Evolutionary conservation across 2,888 invertebrate species (phyloP).

Genomic region (Epinotia ramella): DNA sequence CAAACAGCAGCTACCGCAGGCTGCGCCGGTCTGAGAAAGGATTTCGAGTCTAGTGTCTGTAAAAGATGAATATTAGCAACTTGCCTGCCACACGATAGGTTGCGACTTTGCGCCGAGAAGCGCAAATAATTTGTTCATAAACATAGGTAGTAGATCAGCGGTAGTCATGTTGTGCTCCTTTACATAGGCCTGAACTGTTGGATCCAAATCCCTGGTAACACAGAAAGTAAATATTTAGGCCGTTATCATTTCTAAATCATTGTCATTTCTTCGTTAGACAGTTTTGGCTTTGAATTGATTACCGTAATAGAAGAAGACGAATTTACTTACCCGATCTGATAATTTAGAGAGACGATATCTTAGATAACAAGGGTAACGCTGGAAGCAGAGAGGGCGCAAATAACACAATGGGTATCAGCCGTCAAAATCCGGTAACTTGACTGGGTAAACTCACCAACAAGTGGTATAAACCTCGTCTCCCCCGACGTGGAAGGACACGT

Average conservation of each 20-base stretch:
- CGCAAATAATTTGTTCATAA: constrained; percentile 69
- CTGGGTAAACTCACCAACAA: constrained; percentile 88
- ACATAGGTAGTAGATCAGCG: constrained; percentile 62
- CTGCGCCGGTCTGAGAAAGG: too few relatives aligned
- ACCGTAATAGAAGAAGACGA: too few relatives aligned
- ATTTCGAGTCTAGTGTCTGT: not conserved
- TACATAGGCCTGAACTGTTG: constrained; percentile 65
- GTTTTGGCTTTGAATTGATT: too few relatives aligned
- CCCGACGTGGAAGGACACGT: constrained; percentile 94
- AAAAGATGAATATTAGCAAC: constrained; percentile 36
- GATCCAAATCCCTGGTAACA: constrained; percentile 67
- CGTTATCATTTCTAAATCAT: too few relatives aligned
- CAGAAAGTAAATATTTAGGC: constrained; percentile 8
- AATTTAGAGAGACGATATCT: too few relatives aligned
- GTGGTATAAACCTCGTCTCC: constrained; percentile 95
- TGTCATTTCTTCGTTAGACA: too few relatives aligned
- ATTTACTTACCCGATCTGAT: too few relatives aligned
- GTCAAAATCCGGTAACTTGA: too few relatives aligned
- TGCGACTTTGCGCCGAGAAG: constrained; percentile 60
- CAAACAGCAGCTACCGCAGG: too few relatives aligned
- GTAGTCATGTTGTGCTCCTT: constrained; percentile 57
- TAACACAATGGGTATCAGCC: too few relatives aligned
- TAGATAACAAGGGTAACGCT: too few relatives aligned
- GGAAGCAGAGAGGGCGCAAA: too few relatives aligned
- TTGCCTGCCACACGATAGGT: constrained; percentile 75